Conservation (phyloP, 64 coral and sea anemone genomes). For the Anthopleura sola region DNA sequence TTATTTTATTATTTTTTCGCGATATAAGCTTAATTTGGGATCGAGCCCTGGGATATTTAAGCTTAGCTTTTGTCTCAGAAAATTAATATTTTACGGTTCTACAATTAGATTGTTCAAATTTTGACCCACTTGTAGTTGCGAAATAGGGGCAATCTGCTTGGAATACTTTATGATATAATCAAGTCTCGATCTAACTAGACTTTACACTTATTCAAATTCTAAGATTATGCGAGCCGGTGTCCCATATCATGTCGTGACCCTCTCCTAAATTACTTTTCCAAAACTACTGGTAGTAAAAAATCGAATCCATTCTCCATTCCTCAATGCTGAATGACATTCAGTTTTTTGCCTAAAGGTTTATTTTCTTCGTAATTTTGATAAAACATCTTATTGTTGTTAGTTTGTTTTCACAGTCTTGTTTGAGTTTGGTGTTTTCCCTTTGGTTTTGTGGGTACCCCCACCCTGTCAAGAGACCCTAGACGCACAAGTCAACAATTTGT, state of each 20-base stretch:
- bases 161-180: background rate
- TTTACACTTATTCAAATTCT: background rate
- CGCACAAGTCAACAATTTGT: background rate
- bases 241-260: background rate
- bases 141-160: background rate
- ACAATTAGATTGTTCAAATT: background rate
- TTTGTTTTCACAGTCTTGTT: background rate
- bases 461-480: background rate
- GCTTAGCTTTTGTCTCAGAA: no score
- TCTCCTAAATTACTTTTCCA: background rate
- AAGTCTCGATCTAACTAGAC: background rate
- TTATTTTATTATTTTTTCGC: no score
- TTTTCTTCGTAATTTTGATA: background rate
- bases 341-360: background rate
- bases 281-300: background rate
- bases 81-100: background rate
- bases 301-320: background rate
- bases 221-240: background rate
- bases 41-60: background rate
- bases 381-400: background rate
- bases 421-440: background rate
- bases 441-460: background rate
- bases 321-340: background rate
- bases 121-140: background rate
- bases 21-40: background rate